Conservation (phyloP, 2,797 vertebrate species). For the Strix occidentalis region DNA sequence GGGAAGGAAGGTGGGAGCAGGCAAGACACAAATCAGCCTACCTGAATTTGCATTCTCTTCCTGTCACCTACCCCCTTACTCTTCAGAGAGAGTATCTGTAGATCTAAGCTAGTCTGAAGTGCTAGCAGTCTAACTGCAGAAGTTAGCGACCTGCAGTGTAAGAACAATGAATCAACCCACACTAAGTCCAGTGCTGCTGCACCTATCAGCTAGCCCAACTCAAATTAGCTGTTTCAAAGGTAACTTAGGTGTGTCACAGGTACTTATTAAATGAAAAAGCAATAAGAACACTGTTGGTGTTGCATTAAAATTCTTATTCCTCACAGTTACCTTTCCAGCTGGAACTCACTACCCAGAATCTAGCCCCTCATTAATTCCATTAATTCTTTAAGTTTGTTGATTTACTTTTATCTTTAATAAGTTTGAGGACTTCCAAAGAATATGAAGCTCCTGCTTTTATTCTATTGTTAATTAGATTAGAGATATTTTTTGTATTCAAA, state of each 20-base stretch:
- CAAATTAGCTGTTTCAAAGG: neutral
- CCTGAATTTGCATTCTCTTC: neutral
- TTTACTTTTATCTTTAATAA: neutral
- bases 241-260: neutral
- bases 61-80: neutral
- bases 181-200: neutral
- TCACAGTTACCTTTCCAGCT: neutral
- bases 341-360: neutral
- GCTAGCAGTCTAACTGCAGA: neutral
- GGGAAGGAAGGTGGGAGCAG: neutral
- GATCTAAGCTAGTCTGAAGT: neutral
- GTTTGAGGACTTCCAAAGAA: constrained; percentile 24
- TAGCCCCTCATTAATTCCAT: neutral
- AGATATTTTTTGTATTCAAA: constrained; percentile 33
- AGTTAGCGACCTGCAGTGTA: neutral
- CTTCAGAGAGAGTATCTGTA: neutral
- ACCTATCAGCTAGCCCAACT: neutral
- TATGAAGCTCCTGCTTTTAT: neutral
- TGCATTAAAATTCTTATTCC: neutral
- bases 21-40: neutral
- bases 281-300: neutral
- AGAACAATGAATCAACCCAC: neutral
- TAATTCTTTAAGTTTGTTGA: neutral
- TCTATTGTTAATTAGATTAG: constrained; percentile 35
- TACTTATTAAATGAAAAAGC: neutral